These are phyloP conservation scores for Phorcus lineatus DNA, from an alignment of 2,888 invertebrate species.

Conservation along the genomic window DNA sequence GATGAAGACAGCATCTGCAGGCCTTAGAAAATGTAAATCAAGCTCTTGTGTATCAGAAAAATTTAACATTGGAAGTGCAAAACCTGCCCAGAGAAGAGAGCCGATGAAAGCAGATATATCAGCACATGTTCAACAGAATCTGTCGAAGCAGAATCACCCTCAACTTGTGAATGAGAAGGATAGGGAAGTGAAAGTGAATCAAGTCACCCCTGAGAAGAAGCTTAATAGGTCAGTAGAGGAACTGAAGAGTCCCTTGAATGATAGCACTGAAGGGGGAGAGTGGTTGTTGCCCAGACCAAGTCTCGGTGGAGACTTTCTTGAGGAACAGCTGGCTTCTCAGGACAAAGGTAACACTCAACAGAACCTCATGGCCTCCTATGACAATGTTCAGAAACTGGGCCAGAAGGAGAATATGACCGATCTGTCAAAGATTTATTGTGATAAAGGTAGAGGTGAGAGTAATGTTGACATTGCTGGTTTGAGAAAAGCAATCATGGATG, in stretches of 20 bases:
- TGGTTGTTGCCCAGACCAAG: conserved; percentile 21
- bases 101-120: neutral
- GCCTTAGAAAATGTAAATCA: neutral
- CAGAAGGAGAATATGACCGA: neutral
- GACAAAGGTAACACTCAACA: neutral
- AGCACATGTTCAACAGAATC: no score
- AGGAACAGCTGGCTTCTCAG: neutral
- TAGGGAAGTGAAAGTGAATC: neutral
- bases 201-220: neutral
- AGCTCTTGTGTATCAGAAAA: neutral
- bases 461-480: neutral
- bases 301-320: conserved; percentile 10
- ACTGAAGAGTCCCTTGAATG: neutral
- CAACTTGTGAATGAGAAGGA: neutral
- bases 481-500: conserved; percentile 1
- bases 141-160: no score
- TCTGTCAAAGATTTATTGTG: neutral
- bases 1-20: neutral
- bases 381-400: neutral
- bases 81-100: neutral
- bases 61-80: neutral
- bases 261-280: neutral
- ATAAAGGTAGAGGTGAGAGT: neutral
- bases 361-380: neutral
- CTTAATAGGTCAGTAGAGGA: neutral